Evolutionary conservation across 2,888 invertebrate species (phyloP), one percentile per base, ranked within the genome.

Genomic region (Ophion ellenae): DNA sequence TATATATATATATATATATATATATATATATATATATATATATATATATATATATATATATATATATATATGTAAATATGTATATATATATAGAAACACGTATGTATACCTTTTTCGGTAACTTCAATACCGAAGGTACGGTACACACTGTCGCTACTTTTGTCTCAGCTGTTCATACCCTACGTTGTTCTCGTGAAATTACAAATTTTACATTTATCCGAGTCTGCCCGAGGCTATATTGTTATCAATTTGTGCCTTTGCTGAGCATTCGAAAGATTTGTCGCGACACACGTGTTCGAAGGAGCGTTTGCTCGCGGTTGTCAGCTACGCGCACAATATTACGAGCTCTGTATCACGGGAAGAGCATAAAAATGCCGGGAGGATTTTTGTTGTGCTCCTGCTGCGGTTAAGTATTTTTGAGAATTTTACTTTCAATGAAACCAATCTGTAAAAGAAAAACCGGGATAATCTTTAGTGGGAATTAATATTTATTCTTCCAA

Each of bases 141-240:
- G 45, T 53, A 77, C 24, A 70, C 45, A 45, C 71, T 78, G 79
- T 66, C 61, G 73, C 32, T 74, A 84, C 70, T 63, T 74, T 63
- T 74, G 64, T 61, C 71, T 82, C 84, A 66, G 70, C 82, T 86
- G 86, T 79, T 78, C 84, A 76, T 67, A 24, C 69, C 47, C 70
- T 11, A 45, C 53, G 53, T 36, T 83, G 40, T 67, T 70, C 40
- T 79, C 71, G 61, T 64, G 70, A 83, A 77, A 83, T 59, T 66
- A 81, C 74, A 20, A 63, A 74, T 86, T 83, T 86, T 77, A 73
- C 77, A 69, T 63, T 40, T 47, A 67, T 69, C 17, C 64, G 61
- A 40, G n/a, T 64, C 77, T 75, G 36, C 75, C 45, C 73, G 20
- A 40, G 53, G 67, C n/a, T 28, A 14, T 24, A 20, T 66, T 47